Base-by-base conservation (phyloP, 2,797 vertebrate genomes). In the Anolis apletophallus region DNA sequence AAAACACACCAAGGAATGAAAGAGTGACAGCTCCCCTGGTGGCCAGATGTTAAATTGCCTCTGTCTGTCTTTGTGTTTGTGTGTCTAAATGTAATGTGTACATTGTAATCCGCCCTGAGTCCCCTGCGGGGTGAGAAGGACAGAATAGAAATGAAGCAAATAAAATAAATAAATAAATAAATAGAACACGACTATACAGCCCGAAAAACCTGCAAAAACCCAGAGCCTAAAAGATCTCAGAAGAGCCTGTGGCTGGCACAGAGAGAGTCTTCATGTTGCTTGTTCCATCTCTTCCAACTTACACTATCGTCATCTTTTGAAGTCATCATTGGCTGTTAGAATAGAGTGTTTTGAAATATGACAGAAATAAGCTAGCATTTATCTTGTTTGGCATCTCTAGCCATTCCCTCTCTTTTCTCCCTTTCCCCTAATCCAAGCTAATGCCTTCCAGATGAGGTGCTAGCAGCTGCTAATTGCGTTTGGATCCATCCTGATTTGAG, bases 361-460 rank as follows among this genome's bases (percentile, higher is more conserved):
- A 32, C 78, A 91, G 91, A 94, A 95, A 90, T 83, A 95, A 90
- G 92, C 94, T 93, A 59, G 26, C 32, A 93, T 93, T 96, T 97
- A 95, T 96, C 96, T 95, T 95, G 81, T 93, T 97, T 95, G 95
- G 93, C 95, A 94, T 95, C 95, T 92, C 84, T 90, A 94, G 93
- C 88, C 94, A 96, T 95, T 96, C 93, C 81, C 10, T 91, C 84
- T 89, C 80, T 73, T 74, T 90, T 85, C 87, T 90, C 83, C 77
- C 92, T 91, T 92, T 80, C 93, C 92, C 91, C 85, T 85, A 91
- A 91, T 32, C 84, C 90, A 88, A 92, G 91, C 88, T 97, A 98
- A 98, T 97, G 97, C 95, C 94, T 98, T 98, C 98, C 98, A 99
- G 98, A 98, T 98, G 98, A 96, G 96, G 98, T 97, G 97, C 94